phyloP scores from a whole-genome alignment of 2,888 invertebrate species.

The Euphydryas editha region DNA sequence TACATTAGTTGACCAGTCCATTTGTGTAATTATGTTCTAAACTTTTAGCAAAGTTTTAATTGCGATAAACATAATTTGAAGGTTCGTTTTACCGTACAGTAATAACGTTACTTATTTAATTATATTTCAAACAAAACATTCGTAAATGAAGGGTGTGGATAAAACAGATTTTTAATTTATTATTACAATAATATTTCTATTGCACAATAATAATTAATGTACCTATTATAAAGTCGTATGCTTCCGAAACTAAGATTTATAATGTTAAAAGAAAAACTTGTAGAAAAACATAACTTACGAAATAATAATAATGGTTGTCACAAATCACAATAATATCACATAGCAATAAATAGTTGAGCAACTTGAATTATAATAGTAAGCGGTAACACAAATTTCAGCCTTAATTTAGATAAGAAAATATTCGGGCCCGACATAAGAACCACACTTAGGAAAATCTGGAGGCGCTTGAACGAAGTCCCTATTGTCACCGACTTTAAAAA shows the following conservation, averaged over 20 bases:
- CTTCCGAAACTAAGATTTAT: neutral
- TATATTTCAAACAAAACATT: too few relatives aligned
- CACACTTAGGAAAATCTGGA: constrained; percentile 89
- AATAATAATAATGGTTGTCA: neutral
- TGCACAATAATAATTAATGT: too few relatives aligned
- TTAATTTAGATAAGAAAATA: constrained; percentile 85
- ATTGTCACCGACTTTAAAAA: constrained; percentile 88
- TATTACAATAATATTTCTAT: too few relatives aligned
- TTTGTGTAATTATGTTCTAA: too few relatives aligned
- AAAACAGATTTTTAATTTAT: too few relatives aligned
- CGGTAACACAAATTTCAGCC: constrained; percentile 28
- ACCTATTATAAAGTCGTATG: too few relatives aligned
- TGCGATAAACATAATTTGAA: too few relatives aligned
- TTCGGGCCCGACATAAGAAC: constrained; percentile 89
- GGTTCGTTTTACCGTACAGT: too few relatives aligned
- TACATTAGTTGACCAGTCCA: too few relatives aligned
- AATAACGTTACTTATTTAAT: too few relatives aligned
- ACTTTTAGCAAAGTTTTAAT: too few relatives aligned
- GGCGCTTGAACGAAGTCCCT: constrained; percentile 87
- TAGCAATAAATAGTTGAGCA: constrained; percentile 40
- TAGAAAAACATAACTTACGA: neutral
- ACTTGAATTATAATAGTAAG: constrained; percentile 14
- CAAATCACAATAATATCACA: constrained; percentile 37
- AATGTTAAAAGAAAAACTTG: neutral
- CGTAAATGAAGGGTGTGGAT: too few relatives aligned